Conservation (phyloP, 92 coral and sea anemone species). For the Plumapathes pennacea region DNA sequence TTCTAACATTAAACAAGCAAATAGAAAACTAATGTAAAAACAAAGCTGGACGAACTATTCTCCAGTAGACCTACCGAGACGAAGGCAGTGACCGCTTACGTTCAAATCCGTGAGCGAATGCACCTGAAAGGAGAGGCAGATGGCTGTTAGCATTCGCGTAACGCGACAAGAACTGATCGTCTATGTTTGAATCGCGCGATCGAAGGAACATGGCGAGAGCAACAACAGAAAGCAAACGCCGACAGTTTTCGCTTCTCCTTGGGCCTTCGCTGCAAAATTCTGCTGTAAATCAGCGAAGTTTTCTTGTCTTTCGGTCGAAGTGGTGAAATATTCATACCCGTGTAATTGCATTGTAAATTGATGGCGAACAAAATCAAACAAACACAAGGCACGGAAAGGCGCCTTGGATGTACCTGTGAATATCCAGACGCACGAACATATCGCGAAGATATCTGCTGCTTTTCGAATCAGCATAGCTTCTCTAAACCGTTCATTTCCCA, state of each 20-base stretch:
- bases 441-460: too few relatives aligned
- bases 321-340: conserved; percentile 94
- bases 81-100: conserved; percentile 65
- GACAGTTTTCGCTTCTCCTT: too few relatives aligned
- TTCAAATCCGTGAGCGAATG: conserved; percentile 29
- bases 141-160: conserved; percentile 1
- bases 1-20: conserved; percentile 92
- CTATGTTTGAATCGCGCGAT: too few relatives aligned
- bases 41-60: conserved; percentile 79
- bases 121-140: conserved; percentile 32
- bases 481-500: too few relatives aligned
- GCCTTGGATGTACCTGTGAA: conserved; percentile 23
- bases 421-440: neutral
- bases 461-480: too few relatives aligned
- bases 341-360: conserved; percentile 98
- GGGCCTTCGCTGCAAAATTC: too few relatives aligned
- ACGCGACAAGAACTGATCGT: neutral
- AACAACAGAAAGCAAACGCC: too few relatives aligned
- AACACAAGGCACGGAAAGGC: conserved; percentile 53
- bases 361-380: conserved; percentile 92
- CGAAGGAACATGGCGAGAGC: too few relatives aligned
- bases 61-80: conserved; percentile 59
- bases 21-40: conserved; percentile 82
- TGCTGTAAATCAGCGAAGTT: too few relatives aligned
- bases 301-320: conserved; percentile 72